Evolutionary conservation across 1,140 invertebrate genomes (phyloP).

Genomic region (Pogonognathellus flavescens): DNA sequence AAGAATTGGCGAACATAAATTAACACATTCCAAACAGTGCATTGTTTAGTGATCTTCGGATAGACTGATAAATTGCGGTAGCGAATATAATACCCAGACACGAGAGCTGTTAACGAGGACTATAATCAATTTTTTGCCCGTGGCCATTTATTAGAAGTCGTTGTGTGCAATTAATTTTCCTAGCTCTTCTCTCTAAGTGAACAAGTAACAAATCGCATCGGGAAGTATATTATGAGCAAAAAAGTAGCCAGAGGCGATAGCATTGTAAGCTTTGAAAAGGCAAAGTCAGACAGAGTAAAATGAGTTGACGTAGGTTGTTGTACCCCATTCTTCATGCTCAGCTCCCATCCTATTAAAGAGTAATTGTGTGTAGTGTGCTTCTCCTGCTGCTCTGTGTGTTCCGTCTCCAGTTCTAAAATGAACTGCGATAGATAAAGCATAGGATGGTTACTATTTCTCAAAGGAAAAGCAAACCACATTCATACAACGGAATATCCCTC

Average conservation of each 20-base stretch:
- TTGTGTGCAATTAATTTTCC: background rate
- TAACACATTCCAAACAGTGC: too few relatives aligned
- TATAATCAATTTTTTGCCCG: background rate
- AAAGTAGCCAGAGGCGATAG: conserved; percentile 32
- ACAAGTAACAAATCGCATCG: conserved; percentile 22
- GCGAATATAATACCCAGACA: too few relatives aligned
- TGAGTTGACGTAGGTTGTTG: conserved; percentile 44
- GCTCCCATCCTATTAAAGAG: conserved; percentile 27
- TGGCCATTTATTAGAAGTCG: background rate
- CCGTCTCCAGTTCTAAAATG: conserved; percentile 25
- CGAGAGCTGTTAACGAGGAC: too few relatives aligned
- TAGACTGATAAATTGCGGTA: too few relatives aligned
- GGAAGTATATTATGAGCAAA: conserved; percentile 25
- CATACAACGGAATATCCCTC: conserved; percentile 13
- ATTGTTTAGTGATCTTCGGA: too few relatives aligned
- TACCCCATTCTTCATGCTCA: conserved; percentile 32
- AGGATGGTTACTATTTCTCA: too few relatives aligned
- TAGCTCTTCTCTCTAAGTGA: background rate
- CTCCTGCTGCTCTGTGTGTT: background rate
- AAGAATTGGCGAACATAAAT: too few relatives aligned
- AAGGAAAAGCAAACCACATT: conserved; percentile 26
- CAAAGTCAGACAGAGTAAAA: conserved; percentile 25
- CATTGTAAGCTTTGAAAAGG: conserved; percentile 14
- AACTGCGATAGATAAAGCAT: conserved; percentile 21
- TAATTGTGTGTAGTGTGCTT: conserved; percentile 11